Conservation (phyloP, 2,113 vertebrate species). For the Seriola rivoliana region DNA sequence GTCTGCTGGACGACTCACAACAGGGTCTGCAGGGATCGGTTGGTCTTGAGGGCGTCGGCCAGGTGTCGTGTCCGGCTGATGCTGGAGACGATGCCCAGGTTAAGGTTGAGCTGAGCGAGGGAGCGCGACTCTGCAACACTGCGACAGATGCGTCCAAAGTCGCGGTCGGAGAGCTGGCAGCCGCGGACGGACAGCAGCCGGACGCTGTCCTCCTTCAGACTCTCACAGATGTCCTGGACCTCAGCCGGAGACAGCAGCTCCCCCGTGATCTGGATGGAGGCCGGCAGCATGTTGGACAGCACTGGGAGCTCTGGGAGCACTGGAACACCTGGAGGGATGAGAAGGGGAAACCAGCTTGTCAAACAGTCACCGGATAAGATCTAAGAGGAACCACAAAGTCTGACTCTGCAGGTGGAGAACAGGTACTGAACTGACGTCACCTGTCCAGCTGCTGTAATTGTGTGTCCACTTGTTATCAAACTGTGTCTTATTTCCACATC, state of each 20-base stretch:
- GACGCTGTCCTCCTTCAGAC: conserved; percentile 92
- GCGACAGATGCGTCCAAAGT: conserved; percentile 93
- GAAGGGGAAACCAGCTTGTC: too few relatives aligned
- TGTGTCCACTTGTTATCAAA: too few relatives aligned
- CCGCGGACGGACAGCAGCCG: conserved; percentile 93
- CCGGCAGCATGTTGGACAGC: conserved; percentile 88
- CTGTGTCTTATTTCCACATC: too few relatives aligned
- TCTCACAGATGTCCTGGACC: conserved; percentile 94
- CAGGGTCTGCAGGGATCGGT: conserved; percentile 95
- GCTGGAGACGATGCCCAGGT: conserved; percentile 93
- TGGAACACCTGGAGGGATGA: background rate
- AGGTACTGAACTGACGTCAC: too few relatives aligned
- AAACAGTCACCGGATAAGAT: background rate
- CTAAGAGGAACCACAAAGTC: background rate
- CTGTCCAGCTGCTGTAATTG: too few relatives aligned
- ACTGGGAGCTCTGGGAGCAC: conserved; percentile 10
- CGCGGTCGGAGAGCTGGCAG: conserved; percentile 93
- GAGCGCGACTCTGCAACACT: conserved; percentile 90
- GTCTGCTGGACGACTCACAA: conserved; percentile 88
- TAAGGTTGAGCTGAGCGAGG: conserved; percentile 95
- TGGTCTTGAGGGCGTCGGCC: conserved; percentile 90
- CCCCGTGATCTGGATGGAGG: conserved; percentile 96
- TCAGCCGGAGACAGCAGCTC: conserved; percentile 93
- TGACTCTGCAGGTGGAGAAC: background rate
- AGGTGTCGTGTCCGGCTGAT: conserved; percentile 90